phyloP scores from a whole-genome alignment of 1,140 invertebrate genomes.

The Melitaea cinxia region DNA sequence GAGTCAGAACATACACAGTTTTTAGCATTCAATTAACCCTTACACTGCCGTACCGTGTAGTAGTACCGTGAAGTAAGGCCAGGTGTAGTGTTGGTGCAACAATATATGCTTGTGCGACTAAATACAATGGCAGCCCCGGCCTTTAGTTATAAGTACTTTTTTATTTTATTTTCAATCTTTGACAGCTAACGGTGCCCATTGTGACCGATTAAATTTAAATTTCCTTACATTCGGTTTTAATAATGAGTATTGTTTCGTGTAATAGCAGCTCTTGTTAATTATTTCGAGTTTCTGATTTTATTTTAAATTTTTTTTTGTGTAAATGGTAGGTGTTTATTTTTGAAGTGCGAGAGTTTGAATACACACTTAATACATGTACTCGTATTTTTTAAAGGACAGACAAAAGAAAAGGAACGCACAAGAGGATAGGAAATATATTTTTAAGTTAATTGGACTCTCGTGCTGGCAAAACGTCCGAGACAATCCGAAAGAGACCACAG shows the following conservation, averaged over 20 bases:
- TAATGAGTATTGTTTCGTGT: background rate
- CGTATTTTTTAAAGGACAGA: too few relatives aligned
- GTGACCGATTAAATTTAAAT: constrained; percentile 1
- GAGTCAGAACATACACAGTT: background rate
- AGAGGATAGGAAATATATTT: too few relatives aligned
- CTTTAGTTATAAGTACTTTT: constrained; percentile 8
- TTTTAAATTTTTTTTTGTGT: background rate
- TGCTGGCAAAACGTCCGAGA: too few relatives aligned
- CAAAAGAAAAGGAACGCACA: too few relatives aligned
- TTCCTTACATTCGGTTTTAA: background rate
- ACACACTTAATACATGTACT: too few relatives aligned
- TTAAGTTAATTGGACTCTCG: too few relatives aligned
- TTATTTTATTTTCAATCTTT: background rate
- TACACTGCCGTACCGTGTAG: too few relatives aligned
- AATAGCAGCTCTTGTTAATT: background rate
- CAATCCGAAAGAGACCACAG: too few relatives aligned
- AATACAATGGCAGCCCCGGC: background rate
- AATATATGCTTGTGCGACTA: background rate
- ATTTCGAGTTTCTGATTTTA: background rate
- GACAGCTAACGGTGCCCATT: constrained; percentile 1
- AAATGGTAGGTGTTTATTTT: background rate
- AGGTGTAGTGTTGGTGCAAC: constrained; percentile 12
- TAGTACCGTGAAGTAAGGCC: background rate
- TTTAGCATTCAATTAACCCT: background rate
- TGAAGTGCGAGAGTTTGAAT: too few relatives aligned